These are phyloP conservation scores for Enteromius trimaculatus DNA, from an alignment of 2,797 vertebrate genomes.

Conservation along the genomic window DNA sequence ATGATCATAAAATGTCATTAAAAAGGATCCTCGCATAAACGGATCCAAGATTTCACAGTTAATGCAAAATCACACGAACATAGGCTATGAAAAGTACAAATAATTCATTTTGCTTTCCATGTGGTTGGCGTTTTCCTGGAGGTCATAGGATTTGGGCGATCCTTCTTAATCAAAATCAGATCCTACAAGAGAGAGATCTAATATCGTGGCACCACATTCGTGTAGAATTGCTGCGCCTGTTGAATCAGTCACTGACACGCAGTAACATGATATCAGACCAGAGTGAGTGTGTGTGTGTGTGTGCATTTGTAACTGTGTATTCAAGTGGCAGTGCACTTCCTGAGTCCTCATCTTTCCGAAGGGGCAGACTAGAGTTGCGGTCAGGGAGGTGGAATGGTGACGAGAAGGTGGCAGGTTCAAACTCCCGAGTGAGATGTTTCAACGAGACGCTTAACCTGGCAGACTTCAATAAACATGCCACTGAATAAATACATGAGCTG, in stretches of 20 bases:
- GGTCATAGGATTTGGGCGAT: constrained; percentile 20
- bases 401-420: constrained; percentile 79
- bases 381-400: constrained; percentile 82
- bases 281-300: constrained; percentile 66
- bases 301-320: constrained; percentile 56
- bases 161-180: constrained; percentile 54
- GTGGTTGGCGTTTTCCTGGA: constrained; percentile 23
- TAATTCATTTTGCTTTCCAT: constrained; percentile 10
- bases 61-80: neutral
- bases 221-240: constrained; percentile 66
- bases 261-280: constrained; percentile 80
- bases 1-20: constrained; percentile 19
- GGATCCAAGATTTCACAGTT: constrained; percentile 55
- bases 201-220: constrained; percentile 66
- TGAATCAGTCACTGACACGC: constrained; percentile 81
- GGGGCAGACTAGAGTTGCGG: constrained; percentile 78
- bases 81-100: constrained; percentile 5
- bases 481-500: constrained; percentile 81
- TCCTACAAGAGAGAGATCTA: constrained; percentile 79
- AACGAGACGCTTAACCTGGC: constrained; percentile 81
- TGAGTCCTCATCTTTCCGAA: constrained; percentile 78
- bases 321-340: constrained; percentile 72
- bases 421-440: constrained; percentile 78
- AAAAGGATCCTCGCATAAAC: constrained; percentile 44
- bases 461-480: constrained; percentile 77